Percentiles rank a stretch among this genome's conserved stretches.
Conservation (phyloP, 2,797 vertebrate genomes). For the Rhynchonycteris naso region DNA sequence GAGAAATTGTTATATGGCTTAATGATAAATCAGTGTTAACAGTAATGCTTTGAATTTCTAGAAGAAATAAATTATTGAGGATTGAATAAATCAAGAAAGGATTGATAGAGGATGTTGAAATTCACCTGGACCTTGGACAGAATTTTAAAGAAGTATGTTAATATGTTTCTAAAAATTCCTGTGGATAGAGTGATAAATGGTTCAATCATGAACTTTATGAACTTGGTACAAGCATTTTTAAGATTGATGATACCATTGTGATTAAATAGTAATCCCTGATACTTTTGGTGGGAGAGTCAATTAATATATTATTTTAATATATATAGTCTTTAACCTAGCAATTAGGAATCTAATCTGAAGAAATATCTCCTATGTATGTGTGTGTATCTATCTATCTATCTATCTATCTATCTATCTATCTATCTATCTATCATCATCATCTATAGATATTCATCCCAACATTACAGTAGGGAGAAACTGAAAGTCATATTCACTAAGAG, state of each 20-base stretch:
- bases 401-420: too few relatives aligned
- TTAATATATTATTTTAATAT: neutral
- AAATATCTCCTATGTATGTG: neutral
- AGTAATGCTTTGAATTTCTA: neutral
- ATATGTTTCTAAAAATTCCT: neutral
- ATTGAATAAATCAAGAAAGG: neutral
- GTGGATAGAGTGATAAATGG: neutral
- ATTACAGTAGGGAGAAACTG: neutral
- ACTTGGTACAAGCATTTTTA: neutral
- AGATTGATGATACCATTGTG: neutral
- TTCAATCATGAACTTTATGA: neutral
- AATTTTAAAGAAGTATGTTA: neutral
- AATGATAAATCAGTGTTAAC: neutral
- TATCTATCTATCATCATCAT: too few relatives aligned
- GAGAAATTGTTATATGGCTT: neutral
- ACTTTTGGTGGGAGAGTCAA: neutral
- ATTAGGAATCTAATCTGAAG: neutral
- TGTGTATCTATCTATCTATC: too few relatives aligned
- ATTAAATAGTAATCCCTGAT: neutral
- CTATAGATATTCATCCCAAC: neutral
- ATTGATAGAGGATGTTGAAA: neutral
- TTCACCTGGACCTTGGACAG: neutral
- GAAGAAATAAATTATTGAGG: neutral
- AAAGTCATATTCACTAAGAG: neutral
- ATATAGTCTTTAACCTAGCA: neutral